Conservation (phyloP, 1,140 invertebrate genomes). For the Monochamus saltuarius region DNA sequence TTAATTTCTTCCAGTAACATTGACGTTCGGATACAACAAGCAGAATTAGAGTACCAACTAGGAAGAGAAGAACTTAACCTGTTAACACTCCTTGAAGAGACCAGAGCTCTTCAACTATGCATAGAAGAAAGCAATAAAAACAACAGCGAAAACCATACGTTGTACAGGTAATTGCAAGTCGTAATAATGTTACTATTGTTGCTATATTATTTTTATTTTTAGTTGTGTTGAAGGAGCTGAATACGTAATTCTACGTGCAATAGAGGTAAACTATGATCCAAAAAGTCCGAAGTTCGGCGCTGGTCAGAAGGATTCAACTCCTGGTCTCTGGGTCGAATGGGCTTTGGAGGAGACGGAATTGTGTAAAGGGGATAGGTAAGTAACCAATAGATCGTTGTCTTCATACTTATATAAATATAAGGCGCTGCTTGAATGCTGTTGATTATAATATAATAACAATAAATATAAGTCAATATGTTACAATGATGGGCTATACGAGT, state of each 20-base stretch:
- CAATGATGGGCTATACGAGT: no score
- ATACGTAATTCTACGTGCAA: constrained; percentile 61
- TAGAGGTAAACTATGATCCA: constrained; percentile 66
- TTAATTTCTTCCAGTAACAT: constrained; percentile 70
- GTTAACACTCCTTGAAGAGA: constrained; percentile 79
- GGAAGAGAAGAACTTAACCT: constrained; percentile 85
- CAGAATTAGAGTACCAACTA: constrained; percentile 84
- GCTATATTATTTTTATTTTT: neutral
- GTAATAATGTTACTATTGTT: neutral
- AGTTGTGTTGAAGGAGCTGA: constrained; percentile 57
- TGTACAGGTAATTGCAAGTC: constrained; percentile 62
- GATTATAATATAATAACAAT: no score
- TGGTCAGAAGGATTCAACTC: constrained; percentile 58
- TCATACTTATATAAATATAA: no score
- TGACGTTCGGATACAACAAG: constrained; percentile 85
- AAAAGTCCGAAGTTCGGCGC: constrained; percentile 66
- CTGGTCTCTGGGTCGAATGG: constrained; percentile 72
- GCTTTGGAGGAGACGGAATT: constrained; percentile 72
- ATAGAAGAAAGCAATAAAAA: constrained; percentile 68
- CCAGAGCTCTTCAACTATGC: constrained; percentile 72
- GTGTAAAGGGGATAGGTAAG: constrained; percentile 73
- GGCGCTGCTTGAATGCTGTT: no score
- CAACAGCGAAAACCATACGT: constrained; percentile 54
- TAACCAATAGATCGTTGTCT: neutral
- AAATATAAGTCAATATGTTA: no score